Conservation (phyloP, 2,888 invertebrate species). For the Tenthredo distinguenda region DNA sequence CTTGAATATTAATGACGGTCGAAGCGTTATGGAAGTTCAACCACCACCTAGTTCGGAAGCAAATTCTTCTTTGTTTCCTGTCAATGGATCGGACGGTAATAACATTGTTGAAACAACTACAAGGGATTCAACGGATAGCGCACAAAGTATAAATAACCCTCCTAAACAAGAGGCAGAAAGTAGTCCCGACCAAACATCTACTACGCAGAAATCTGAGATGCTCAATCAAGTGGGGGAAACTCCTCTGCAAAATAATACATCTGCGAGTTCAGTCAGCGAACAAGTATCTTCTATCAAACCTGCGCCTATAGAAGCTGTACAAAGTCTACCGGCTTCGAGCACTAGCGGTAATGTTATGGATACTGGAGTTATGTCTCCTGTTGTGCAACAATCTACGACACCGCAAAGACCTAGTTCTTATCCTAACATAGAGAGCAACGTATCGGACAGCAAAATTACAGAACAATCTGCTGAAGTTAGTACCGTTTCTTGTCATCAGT, state of each 20-base stretch:
- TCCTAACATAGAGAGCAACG: slow-evolving; percentile 39
- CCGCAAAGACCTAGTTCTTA: slow-evolving; percentile 45
- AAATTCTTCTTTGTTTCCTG: slow-evolving; percentile 68
- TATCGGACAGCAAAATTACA: slow-evolving; percentile 42
- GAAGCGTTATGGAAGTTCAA: slow-evolving; percentile 72
- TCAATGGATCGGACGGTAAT: slow-evolving; percentile 68
- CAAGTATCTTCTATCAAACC: slow-evolving; percentile 62
- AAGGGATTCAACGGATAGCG: slow-evolving; percentile 68
- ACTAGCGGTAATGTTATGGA: slow-evolving; percentile 72
- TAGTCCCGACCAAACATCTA: slow-evolving; percentile 63
- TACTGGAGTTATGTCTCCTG: slow-evolving; percentile 64
- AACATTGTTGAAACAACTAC: slow-evolving; percentile 71
- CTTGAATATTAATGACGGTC: slow-evolving; percentile 73
- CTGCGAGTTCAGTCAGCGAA: slow-evolving; percentile 64
- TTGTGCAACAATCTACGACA: slow-evolving; percentile 52
- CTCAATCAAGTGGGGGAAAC: slow-evolving; percentile 64
- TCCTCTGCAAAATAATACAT: slow-evolving; percentile 64
- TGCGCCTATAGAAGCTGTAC: slow-evolving; percentile 71
- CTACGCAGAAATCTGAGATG: slow-evolving; percentile 57
- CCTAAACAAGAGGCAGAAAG: slow-evolving; percentile 65
- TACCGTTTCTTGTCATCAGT: slow-evolving; percentile 60
- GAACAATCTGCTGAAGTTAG: slow-evolving; percentile 65
- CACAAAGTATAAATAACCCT: slow-evolving; percentile 66
- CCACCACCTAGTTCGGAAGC: slow-evolving; percentile 62
- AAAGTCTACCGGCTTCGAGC: slow-evolving; percentile 74